Evolutionary conservation across 2,888 invertebrate genomes (phyloP).

Genomic region (Dicycla oo): DNA sequence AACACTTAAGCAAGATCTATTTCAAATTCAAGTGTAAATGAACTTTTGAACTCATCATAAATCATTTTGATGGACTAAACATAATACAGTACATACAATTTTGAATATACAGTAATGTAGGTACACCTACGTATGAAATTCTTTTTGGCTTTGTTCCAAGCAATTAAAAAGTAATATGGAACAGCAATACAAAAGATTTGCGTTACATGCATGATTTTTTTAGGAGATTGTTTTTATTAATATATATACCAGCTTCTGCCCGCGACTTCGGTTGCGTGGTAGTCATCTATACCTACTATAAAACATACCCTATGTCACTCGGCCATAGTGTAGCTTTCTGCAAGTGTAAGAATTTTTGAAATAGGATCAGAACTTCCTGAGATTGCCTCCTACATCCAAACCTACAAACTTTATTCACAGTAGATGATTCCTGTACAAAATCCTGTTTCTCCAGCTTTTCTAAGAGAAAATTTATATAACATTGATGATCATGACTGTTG

Average conservation of each 20-base stretch:
- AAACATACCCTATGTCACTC: no score
- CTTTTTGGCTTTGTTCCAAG: constrained; percentile 80
- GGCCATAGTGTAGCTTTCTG: no score
- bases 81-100: constrained; percentile 16
- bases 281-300: no score
- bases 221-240: constrained; percentile 14
- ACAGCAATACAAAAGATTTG: constrained; percentile 54
- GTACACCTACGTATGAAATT: constrained; percentile 67
- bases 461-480: no score
- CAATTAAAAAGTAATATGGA: constrained; percentile 81
- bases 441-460: no score
- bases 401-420: no score
- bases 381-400: neutral
- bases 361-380: neutral
- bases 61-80: constrained; percentile 16
- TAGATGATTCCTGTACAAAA: no score
- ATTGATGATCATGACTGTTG: no score
- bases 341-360: no score
- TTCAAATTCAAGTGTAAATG: constrained; percentile 13
- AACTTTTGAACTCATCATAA: constrained; percentile 34
- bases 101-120: constrained; percentile 28
- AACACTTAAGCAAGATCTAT: neutral
- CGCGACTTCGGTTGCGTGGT: no score
- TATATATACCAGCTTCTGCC: neutral
- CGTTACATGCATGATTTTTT: constrained; percentile 5